Conservation (phyloP, 2,888 invertebrate species). For the Clunio marinus region DNA sequence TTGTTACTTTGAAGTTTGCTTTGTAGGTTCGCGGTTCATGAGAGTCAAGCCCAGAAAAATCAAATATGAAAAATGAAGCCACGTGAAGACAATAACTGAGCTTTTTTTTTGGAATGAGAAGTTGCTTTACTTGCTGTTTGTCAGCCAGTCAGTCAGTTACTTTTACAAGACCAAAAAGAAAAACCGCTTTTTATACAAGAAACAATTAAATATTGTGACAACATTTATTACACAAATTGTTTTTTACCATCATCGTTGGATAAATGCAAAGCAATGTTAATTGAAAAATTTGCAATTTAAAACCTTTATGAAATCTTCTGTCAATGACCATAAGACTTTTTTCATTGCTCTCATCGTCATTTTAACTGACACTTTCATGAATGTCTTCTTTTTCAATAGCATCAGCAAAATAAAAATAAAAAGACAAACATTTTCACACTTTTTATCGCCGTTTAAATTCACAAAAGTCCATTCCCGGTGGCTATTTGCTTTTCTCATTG, state of each 20-base stretch:
- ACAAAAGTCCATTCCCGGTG: background rate
- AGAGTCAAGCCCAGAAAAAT: too few species aligned
- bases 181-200: background rate
- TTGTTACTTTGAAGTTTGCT: background rate
- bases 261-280: constrained; percentile 4
- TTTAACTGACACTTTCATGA: too few species aligned
- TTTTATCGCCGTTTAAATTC: background rate
- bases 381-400: too few species aligned
- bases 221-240: background rate
- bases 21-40: background rate
- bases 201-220: background rate
- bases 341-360: background rate
- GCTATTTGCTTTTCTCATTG: constrained; percentile 20
- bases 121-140: background rate
- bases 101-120: too few species aligned
- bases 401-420: too few species aligned
- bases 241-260: too few species aligned
- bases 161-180: too few species aligned
- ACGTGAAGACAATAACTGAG: constrained; percentile 4
- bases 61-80: background rate
- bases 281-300: constrained; percentile 15
- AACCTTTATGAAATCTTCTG: background rate
- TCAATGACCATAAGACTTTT: background rate
- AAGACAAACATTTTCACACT: background rate
- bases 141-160: background rate